phyloP scores from a whole-genome alignment of 2,113 vertebrate species.

The Telmatochromis sp. region DNA sequence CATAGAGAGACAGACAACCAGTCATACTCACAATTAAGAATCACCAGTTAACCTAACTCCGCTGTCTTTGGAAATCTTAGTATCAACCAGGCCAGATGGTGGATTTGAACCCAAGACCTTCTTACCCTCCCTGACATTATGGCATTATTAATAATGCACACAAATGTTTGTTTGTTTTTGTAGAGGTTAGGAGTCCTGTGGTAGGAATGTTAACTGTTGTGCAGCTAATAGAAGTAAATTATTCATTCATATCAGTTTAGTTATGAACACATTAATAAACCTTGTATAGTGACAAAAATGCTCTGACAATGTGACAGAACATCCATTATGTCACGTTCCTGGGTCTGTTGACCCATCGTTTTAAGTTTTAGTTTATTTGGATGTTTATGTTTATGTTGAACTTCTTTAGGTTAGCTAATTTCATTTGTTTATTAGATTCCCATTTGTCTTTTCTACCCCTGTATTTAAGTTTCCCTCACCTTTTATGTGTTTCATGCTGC shows the following conservation, averaged over 20 bases:
- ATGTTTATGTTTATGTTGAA: background rate
- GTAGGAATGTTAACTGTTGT: background rate
- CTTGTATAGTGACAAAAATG: background rate
- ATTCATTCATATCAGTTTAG: background rate
- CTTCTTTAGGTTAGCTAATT: background rate
- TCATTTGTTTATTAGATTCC: background rate
- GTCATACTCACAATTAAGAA: background rate
- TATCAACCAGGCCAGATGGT: background rate
- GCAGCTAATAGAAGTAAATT: background rate
- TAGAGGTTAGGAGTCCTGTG: background rate
- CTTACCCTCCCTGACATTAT: background rate
- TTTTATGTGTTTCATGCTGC: background rate
- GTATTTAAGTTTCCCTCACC: background rate
- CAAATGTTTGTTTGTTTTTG: background rate
- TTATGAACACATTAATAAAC: background rate
- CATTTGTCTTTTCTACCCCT: background rate
- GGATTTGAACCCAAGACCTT: background rate
- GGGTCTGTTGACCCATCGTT: background rate
- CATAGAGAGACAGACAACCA: background rate
- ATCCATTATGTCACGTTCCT: background rate
- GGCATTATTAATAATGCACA: background rate
- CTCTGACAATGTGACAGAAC: background rate
- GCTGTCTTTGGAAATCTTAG: background rate
- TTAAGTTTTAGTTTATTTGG: background rate
- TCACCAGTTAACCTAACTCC: background rate